Percentiles rank a stretch among this genome's conserved stretches.
Evolutionary conservation across 2,888 invertebrate genomes (phyloP).

Genomic region (Dryadula phaetusa): DNA sequence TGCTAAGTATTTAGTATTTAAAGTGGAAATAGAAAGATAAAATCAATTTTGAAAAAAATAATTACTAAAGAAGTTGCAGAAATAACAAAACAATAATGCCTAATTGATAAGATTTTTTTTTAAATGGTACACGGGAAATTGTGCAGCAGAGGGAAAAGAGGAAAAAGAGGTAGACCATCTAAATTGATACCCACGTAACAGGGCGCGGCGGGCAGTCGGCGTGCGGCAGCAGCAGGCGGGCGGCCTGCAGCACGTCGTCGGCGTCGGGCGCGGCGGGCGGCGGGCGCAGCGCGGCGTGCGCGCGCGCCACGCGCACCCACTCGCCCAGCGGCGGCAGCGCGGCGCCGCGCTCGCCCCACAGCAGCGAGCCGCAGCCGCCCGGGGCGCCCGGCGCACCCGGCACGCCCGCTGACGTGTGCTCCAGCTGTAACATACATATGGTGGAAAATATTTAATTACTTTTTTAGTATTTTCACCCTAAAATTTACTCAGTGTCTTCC

Average conservation of each 20-base stretch:
- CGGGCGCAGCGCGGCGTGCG: slow-evolving; percentile 92
- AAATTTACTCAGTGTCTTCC: no score
- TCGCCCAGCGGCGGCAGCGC: slow-evolving; percentile 95
- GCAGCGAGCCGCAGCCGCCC: slow-evolving; percentile 71
- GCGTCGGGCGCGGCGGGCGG: slow-evolving; percentile 92
- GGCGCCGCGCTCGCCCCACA: slow-evolving; percentile 94
- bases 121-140: no score
- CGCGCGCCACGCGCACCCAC: slow-evolving; percentile 93
- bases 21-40: no score
- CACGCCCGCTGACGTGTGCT: slow-evolving; percentile 78
- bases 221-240: slow-evolving; percentile 92
- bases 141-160: no score
- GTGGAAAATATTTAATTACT: no score
- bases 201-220: slow-evolving; percentile 94
- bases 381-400: slow-evolving; percentile 51
- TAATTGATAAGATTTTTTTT: no score
- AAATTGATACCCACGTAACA: slow-evolving; percentile 85
- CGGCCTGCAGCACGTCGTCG: slow-evolving; percentile 95
- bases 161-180: no score
- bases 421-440: slow-evolving; percentile 83
- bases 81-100: no score
- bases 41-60: no score
- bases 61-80: no score
- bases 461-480: no score
- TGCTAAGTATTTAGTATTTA: no score